These are phyloP conservation scores for Bovichtus variegatus DNA, from an alignment of 2,797 vertebrate species.

Conservation along the genomic window DNA sequence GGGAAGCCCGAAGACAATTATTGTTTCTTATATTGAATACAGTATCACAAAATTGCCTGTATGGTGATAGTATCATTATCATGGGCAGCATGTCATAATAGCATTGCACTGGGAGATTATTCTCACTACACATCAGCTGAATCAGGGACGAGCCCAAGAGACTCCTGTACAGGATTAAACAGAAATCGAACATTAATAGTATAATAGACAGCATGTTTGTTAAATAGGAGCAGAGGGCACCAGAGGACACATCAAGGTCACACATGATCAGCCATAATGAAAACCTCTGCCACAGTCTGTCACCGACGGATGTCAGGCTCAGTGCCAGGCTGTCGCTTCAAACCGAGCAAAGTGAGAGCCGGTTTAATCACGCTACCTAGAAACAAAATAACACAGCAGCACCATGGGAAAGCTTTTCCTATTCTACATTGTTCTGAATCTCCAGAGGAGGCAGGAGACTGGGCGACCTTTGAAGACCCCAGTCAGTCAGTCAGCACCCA, in stretches of 20 bases:
- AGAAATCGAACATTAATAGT: conserved; percentile 4
- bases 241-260: conserved; percentile 64
- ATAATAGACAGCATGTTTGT: conserved; percentile 14
- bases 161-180: conserved; percentile 1
- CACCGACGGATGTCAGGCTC: conserved; percentile 38
- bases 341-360: conserved; percentile 40
- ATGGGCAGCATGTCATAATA: background rate
- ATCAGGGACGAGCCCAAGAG: background rate
- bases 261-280: conserved; percentile 51
- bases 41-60: background rate
- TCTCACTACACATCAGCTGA: conserved; percentile 8
- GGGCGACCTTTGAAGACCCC: background rate
- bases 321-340: conserved; percentile 49
- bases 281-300: conserved; percentile 42
- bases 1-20: background rate
- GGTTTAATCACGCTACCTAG: conserved; percentile 55
- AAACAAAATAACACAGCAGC: conserved; percentile 48
- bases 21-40: background rate
- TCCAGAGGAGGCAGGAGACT: conserved; percentile 6
- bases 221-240: conserved; percentile 43
- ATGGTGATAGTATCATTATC: background rate
- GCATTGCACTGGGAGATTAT: background rate
- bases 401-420: conserved; percentile 13
- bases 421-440: conserved; percentile 20
- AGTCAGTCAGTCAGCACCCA: conserved; percentile 13